Base-by-base conservation (phyloP, 1,140 invertebrate species). In the Scaptodrosophila lebanonensis region DNA sequence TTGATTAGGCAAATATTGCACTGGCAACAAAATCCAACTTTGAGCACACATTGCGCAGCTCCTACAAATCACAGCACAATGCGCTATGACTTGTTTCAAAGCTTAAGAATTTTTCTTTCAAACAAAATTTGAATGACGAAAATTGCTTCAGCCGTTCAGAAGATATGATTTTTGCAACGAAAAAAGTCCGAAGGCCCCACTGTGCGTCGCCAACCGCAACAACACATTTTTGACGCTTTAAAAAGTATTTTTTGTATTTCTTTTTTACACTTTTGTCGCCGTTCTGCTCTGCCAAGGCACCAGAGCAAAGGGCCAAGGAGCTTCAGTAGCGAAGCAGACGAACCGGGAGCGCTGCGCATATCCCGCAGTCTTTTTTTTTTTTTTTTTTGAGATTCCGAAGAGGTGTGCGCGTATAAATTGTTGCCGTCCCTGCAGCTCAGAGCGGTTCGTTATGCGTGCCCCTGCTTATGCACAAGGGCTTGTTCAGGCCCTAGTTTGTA, bases 391-490 rank as follows among this genome's bases (percentile, higher is more conserved):
- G 69, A 79, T 71, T 77, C 68, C 75, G 60, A 57, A 68, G 54
- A 83, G 76, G 76, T 83, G 75, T 82, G 69, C 58, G 75, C 76
- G n/a, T n/a, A 83, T 82, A 75, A 62, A 75, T 82, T 75, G 64
- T 58, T 83, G 43, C 43, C 57, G 62, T 56, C 57, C 65, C 75
- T 68, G 66, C 64, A 73, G 65, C n/a, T n/a, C n/a, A 25, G 22
- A 3, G 22, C 22, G 22, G 22, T 25, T 25, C 22, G 22, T 25
- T 25, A 25, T n/a, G n/a, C n/a, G n/a, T n/a, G 66, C 62, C 22
- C 58, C 50, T 70, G 66, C 62, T 59, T 77, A 71, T 77, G 72
- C 66, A 77, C 2, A 25, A 25, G 35, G 3, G 27, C 7, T 20
- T 17, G 1, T 3, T 33, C 12, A 25, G 29, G n/a, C n/a, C 6